Percentiles rank a stretch among this genome's conserved stretches.
Conservation (phyloP, 1,140 invertebrate species). For the Popillia japonica region DNA sequence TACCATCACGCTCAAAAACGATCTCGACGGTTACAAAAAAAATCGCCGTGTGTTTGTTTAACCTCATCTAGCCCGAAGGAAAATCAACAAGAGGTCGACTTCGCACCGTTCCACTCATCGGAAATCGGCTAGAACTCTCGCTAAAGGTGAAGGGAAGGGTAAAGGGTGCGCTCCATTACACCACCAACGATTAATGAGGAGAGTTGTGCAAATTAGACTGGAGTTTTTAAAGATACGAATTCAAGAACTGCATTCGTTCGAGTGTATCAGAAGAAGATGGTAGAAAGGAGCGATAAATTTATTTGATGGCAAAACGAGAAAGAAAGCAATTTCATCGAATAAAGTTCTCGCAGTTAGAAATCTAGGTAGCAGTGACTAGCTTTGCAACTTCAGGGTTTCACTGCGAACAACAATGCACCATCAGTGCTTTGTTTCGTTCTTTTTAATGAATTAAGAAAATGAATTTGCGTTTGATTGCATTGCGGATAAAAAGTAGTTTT, state of each 20-base stretch:
- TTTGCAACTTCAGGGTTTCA: neutral
- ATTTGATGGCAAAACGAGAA: neutral
- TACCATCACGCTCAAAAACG: neutral
- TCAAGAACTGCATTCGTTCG: constrained; percentile 22
- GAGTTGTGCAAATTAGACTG: constrained; percentile 12
- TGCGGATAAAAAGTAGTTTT: neutral
- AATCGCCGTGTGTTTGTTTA: constrained; percentile 18
- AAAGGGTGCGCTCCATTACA: constrained; percentile 9
- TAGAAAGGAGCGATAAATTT: neutral
- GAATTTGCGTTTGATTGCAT: neutral
- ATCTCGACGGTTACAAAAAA: constrained; percentile 6
- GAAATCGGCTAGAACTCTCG: neutral
- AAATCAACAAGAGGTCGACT: constrained; percentile 19
- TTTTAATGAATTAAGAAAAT: neutral
- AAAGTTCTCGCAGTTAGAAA: neutral
- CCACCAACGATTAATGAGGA: constrained; percentile 17
- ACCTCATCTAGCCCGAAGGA: neutral
- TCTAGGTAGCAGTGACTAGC: neutral
- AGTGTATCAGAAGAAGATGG: neutral
- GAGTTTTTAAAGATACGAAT: constrained; percentile 30
- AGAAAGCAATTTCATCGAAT: neutral
- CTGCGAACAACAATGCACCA: neutral
- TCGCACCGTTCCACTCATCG: neutral
- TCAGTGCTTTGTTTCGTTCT: neutral
- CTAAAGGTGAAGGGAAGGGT: neutral